phyloP scores from a whole-genome alignment of 1,140 invertebrate species.

The Teleogryllus occipitalis region DNA sequence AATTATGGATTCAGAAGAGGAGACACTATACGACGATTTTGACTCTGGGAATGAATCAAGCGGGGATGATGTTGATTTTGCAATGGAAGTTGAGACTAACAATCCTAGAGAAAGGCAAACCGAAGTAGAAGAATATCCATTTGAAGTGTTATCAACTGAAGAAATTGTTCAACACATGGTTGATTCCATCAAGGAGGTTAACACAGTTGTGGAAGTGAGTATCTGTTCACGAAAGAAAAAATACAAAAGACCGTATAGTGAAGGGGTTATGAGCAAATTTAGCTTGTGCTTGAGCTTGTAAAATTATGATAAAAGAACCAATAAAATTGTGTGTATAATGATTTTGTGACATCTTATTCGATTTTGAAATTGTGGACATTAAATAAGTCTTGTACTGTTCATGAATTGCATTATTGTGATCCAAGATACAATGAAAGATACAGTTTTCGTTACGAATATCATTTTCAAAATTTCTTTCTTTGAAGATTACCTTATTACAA shows the following conservation, averaged over 20 bases:
- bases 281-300: too few species aligned
- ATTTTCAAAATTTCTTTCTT: too few species aligned
- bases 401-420: too few species aligned
- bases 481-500: too few species aligned
- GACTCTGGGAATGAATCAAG: slow-evolving; percentile 87
- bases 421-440: too few species aligned
- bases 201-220: slow-evolving; percentile 71
- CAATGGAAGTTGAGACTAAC: slow-evolving; percentile 80
- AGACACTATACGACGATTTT: slow-evolving; percentile 74
- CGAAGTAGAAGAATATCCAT: slow-evolving; percentile 84
- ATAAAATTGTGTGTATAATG: too few species aligned
- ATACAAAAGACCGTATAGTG: not conserved
- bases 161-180: slow-evolving; percentile 96
- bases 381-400: too few species aligned
- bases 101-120: slow-evolving; percentile 64
- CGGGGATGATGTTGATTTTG: slow-evolving; percentile 84
- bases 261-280: not conserved
- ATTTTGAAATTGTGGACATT: too few species aligned
- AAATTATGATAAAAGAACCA: too few species aligned
- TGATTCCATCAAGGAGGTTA: slow-evolving; percentile 93
- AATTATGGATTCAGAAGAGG: slow-evolving; percentile 84
- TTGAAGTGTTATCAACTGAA: slow-evolving; percentile 88
- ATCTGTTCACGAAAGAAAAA: not conserved
- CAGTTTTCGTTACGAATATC: too few species aligned
- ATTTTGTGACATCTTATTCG: too few species aligned